Percentiles rank a stretch among this genome's conserved stretches.
phyloP scores from a whole-genome alignment of 2,113 vertebrate genomes.

The Oenanthe melanoleuca region DNA sequence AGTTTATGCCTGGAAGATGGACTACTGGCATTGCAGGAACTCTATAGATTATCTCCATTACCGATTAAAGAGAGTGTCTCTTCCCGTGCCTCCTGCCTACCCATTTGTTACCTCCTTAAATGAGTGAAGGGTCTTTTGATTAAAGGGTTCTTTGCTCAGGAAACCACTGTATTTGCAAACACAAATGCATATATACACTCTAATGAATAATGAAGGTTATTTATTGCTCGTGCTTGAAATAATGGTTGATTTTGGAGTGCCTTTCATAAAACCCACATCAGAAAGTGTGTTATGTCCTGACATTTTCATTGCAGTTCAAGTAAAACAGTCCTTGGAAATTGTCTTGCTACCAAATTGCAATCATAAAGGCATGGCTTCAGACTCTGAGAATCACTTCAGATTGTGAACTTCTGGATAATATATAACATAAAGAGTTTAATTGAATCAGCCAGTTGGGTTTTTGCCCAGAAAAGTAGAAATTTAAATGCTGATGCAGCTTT shows the following conservation, averaged over 20 bases:
- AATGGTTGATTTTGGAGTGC: slow-evolving; percentile 77
- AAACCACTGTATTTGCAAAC: slow-evolving; percentile 75
- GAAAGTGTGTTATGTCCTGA: slow-evolving; percentile 72
- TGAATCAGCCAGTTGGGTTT: slow-evolving; percentile 84
- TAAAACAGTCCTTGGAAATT: slow-evolving; percentile 76
- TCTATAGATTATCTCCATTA: slow-evolving; percentile 62
- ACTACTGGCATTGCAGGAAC: slow-evolving; percentile 29
- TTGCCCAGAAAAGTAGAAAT: slow-evolving; percentile 84
- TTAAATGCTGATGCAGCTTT: slow-evolving; percentile 83
- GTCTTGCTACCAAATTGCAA: slow-evolving; percentile 82
- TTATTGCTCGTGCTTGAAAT: slow-evolving; percentile 79
- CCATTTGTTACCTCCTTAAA: slow-evolving; percentile 73
- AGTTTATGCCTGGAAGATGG: slow-evolving; percentile 29
- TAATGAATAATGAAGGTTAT: slow-evolving; percentile 80
- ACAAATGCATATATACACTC: slow-evolving; percentile 73
- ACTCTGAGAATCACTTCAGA: slow-evolving; percentile 75
- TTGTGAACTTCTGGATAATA: slow-evolving; percentile 83
- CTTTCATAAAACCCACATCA: slow-evolving; percentile 75
- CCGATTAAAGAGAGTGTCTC: slow-evolving; percentile 50
- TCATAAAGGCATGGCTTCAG: slow-evolving; percentile 79
- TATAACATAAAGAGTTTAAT: slow-evolving; percentile 85
- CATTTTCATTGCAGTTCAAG: slow-evolving; percentile 77
- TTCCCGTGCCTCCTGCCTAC: neutral
- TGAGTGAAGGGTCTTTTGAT: slow-evolving; percentile 66
- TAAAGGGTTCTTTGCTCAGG: slow-evolving; percentile 52